These are phyloP conservation scores for Seira ritae DNA, from an alignment of 2,888 invertebrate genomes.

Conservation along the genomic window DNA sequence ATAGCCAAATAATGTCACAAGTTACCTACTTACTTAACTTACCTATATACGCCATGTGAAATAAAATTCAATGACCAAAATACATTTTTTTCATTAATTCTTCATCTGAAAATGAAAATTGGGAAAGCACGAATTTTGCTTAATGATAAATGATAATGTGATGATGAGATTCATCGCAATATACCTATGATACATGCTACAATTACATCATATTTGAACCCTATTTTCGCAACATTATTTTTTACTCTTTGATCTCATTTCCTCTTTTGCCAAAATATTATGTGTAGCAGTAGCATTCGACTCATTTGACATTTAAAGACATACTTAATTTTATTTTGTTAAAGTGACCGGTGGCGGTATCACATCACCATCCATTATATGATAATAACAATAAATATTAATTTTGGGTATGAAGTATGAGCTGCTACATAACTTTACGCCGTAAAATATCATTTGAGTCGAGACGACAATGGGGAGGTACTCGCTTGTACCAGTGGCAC, in stretches of 20 bases:
- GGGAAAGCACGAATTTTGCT: background rate
- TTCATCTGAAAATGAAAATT: slow-evolving; percentile 3
- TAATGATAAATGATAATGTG: too few relatives aligned
- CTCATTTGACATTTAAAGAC: slow-evolving; percentile 10
- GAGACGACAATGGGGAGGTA: slow-evolving; percentile 29
- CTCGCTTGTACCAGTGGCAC: slow-evolving; percentile 47
- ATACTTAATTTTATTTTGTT: background rate
- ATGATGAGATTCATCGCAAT: too few relatives aligned
- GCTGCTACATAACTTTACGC: too few relatives aligned
- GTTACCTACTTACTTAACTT: too few relatives aligned
- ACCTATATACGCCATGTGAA: slow-evolving; percentile 1
- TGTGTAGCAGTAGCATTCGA: too few relatives aligned
- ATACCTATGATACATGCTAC: background rate
- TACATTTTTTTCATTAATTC: background rate
- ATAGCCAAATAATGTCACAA: too few relatives aligned
- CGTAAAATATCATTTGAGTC: slow-evolving; percentile 1
- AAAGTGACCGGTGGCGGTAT: slow-evolving; percentile 24
- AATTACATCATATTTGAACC: slow-evolving; percentile 14
- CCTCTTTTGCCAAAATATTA: slow-evolving; percentile 6
- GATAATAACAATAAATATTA: too few relatives aligned
- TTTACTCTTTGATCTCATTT: slow-evolving; percentile 6
- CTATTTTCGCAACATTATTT: slow-evolving; percentile 2
- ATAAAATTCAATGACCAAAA: background rate
- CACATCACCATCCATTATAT: background rate
- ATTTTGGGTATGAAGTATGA: too few relatives aligned